Evolutionary conservation across 2,888 invertebrate genomes (phyloP).

Genomic region (Apomyelois bistriatella): DNA sequence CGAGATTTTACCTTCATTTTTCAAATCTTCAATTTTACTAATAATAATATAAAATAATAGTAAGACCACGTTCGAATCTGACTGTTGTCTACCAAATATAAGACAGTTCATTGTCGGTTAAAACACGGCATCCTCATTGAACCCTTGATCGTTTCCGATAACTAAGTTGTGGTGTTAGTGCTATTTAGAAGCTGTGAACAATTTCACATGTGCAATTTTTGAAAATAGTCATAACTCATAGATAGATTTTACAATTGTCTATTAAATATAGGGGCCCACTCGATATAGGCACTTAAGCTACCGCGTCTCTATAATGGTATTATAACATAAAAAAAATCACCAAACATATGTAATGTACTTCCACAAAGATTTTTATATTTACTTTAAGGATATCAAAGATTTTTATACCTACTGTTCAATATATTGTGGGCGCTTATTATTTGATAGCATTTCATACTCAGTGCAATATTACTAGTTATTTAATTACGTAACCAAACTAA

Average conservation of each 20-base stretch:
- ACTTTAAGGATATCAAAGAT: conserved; percentile 71
- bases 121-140: conserved; percentile 47
- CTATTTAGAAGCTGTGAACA: conserved; percentile 76
- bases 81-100: conserved; percentile 66
- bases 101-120: conserved; percentile 44
- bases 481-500: conserved; percentile 82
- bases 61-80: conserved; percentile 67
- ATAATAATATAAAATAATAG: conserved; percentile 51
- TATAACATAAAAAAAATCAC: conserved; percentile 45
- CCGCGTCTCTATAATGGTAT: conserved; percentile 55
- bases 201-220: conserved; percentile 79
- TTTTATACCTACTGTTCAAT: conserved; percentile 65
- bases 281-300: conserved; percentile 60
- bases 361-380: conserved; percentile 77
- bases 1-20: conserved; percentile 68
- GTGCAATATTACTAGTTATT: conserved; percentile 82
- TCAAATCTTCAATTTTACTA: conserved; percentile 73
- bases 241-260: conserved; percentile 76
- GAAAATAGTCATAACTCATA: conserved; percentile 78
- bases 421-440: conserved; percentile 78
- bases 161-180: conserved; percentile 59
- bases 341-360: conserved; percentile 58
- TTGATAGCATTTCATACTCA: conserved; percentile 81
- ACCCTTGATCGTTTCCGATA: conserved; percentile 56
- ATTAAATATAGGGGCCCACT: conserved; percentile 78